These are phyloP conservation scores for Cranoglanis bouderius DNA, from an alignment of 2,113 vertebrate species.

Conservation along the genomic window DNA sequence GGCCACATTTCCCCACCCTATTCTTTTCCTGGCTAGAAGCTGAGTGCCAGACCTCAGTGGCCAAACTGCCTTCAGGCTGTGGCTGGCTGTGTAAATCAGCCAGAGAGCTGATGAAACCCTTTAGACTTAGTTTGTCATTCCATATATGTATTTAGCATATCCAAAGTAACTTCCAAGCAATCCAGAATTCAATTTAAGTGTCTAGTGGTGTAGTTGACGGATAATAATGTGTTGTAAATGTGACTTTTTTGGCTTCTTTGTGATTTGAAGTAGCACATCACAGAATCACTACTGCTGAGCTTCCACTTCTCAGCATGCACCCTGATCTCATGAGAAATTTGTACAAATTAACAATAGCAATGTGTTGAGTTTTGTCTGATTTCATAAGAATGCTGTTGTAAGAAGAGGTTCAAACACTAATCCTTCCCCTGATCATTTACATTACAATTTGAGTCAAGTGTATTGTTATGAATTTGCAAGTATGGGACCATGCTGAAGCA, in stretches of 20 bases:
- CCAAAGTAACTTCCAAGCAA: neutral
- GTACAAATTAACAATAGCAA: neutral
- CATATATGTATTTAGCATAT: neutral
- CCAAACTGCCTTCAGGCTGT: slow-evolving; percentile 5
- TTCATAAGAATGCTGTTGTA: neutral
- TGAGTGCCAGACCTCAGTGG: neutral
- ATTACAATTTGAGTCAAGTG: neutral
- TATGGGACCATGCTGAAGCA: neutral
- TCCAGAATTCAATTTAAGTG: neutral
- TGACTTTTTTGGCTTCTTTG: neutral
- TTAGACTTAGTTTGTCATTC: neutral
- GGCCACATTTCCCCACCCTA: slow-evolving; percentile 6
- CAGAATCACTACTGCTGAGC: neutral
- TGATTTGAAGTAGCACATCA: neutral
- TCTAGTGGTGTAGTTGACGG: neutral
- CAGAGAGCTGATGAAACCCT: neutral
- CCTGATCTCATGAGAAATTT: neutral
- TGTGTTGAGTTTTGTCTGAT: neutral
- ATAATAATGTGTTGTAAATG: neutral
- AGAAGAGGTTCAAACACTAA: neutral
- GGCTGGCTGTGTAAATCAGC: slow-evolving; percentile 13
- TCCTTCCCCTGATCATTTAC: neutral
- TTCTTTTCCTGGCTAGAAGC: slow-evolving; percentile 28
- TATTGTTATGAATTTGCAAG: neutral
- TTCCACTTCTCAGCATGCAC: neutral